Evolutionary conservation across 2,797 vertebrate species (phyloP).

Genomic region (Salarias fasciatus): DNA sequence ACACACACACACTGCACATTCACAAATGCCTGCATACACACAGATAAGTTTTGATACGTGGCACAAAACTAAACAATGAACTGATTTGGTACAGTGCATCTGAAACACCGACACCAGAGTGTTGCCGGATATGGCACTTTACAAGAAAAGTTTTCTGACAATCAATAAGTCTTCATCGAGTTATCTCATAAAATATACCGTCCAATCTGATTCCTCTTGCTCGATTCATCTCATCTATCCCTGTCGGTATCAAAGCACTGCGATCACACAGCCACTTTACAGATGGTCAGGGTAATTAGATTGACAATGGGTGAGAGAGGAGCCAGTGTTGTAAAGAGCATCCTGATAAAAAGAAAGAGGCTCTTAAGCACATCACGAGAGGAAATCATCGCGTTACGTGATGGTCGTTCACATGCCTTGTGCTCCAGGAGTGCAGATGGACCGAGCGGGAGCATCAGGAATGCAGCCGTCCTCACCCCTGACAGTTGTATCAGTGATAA

Average conservation of each 20-base stretch:
- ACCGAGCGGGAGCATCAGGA: constrained; percentile 9
- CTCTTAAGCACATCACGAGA: constrained; percentile 51
- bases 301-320: constrained; percentile 52
- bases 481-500: constrained; percentile 7
- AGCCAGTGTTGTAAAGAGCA: constrained; percentile 45
- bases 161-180: constrained; percentile 1
- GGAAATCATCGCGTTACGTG: constrained; percentile 40
- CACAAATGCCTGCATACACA: constrained; percentile 38
- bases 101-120: constrained; percentile 16
- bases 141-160: constrained; percentile 8
- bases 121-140: constrained; percentile 24
- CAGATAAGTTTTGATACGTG: constrained; percentile 7
- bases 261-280: constrained; percentile 51
- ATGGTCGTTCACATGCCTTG: constrained; percentile 38
- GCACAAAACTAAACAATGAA: constrained; percentile 9
- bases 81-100: constrained; percentile 23
- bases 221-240: constrained; percentile 38
- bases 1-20: constrained; percentile 42
- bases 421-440: constrained; percentile 27
- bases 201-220: constrained; percentile 28
- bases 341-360: constrained; percentile 34
- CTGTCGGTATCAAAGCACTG: constrained; percentile 22
- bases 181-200: constrained; percentile 12
- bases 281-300: constrained; percentile 63
- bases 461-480: neutral